These are phyloP conservation scores for Pristionchus arcanus DNA, from an alignment of 2,888 invertebrate genomes.

Conservation along the genomic window DNA sequence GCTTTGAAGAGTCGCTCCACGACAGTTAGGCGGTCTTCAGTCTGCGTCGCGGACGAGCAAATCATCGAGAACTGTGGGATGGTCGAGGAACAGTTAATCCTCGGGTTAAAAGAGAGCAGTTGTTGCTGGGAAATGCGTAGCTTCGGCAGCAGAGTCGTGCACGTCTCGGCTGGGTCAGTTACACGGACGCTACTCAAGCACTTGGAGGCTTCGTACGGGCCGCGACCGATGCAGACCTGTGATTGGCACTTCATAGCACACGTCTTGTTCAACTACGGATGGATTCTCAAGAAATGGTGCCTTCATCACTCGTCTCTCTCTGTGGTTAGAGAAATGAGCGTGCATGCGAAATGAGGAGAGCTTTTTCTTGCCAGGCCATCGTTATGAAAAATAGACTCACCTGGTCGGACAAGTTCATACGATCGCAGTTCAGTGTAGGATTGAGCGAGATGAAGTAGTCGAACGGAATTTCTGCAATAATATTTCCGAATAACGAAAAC, in stretches of 20 bases:
- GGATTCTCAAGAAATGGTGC: neutral
- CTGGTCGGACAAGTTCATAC: neutral
- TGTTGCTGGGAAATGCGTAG: neutral
- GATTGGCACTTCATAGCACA: too few relatives aligned
- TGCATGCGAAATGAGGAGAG: too few relatives aligned
- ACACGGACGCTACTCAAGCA: neutral
- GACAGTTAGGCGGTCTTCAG: neutral
- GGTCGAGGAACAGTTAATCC: neutral
- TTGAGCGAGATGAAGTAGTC: neutral
- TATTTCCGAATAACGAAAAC: neutral
- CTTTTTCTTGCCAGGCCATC: too few relatives aligned
- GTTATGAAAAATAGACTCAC: neutral
- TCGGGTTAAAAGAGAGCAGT: neutral
- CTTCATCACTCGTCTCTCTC: too few relatives aligned
- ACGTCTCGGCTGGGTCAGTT: neutral
- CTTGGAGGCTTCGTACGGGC: neutral
- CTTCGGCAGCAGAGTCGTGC: neutral
- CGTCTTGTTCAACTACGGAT: too few relatives aligned
- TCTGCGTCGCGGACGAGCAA: neutral
- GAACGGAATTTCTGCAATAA: neutral
- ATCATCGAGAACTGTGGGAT: neutral
- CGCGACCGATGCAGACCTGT: slow-evolving; percentile 17
- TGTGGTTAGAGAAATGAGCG: too few relatives aligned
- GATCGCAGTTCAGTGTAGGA: slow-evolving; percentile 4
- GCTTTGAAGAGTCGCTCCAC: neutral